Conservation (phyloP, 1,140 invertebrate species). For the Oreohelix idahoensis region DNA sequence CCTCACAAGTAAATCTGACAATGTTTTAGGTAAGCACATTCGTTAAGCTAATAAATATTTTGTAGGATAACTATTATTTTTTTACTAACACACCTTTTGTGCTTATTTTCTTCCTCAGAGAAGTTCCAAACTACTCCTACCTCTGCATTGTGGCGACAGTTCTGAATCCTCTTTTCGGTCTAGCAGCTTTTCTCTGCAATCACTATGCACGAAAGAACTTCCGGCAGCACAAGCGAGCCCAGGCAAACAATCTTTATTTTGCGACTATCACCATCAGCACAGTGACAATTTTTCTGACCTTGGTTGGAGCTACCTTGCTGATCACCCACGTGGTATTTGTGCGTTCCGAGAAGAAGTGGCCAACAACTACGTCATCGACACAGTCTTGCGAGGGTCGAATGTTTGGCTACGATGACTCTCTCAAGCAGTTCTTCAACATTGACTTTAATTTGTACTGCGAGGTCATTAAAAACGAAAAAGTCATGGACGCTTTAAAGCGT, state of each 20-base stretch:
- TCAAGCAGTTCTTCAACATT: constrained; percentile 11
- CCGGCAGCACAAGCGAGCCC: background rate
- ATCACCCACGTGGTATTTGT: background rate
- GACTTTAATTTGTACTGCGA: background rate
- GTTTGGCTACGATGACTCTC: background rate
- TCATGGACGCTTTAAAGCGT: constrained; percentile 9
- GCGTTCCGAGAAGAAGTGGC: background rate
- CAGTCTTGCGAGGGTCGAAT: background rate
- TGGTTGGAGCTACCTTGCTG: background rate
- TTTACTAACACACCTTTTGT: background rate
- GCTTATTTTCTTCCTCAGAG: constrained; percentile 3
- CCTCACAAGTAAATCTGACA: too few relatives aligned
- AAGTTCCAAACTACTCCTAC: background rate
- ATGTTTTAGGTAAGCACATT: too few relatives aligned
- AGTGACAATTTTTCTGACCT: background rate
- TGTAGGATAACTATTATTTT: too few relatives aligned
- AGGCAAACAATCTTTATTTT: constrained; percentile 28
- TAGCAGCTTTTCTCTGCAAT: constrained; percentile 10
- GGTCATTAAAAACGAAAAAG: background rate
- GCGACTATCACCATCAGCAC: constrained; percentile 21
- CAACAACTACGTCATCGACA: too few relatives aligned
- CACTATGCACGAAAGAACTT: background rate
- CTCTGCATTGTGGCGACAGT: constrained; percentile 20
- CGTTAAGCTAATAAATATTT: too few relatives aligned
- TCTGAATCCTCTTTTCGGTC: constrained; percentile 16